Conservation (phyloP, 2,113 vertebrate species). For the Heterocephalus glaber region DNA sequence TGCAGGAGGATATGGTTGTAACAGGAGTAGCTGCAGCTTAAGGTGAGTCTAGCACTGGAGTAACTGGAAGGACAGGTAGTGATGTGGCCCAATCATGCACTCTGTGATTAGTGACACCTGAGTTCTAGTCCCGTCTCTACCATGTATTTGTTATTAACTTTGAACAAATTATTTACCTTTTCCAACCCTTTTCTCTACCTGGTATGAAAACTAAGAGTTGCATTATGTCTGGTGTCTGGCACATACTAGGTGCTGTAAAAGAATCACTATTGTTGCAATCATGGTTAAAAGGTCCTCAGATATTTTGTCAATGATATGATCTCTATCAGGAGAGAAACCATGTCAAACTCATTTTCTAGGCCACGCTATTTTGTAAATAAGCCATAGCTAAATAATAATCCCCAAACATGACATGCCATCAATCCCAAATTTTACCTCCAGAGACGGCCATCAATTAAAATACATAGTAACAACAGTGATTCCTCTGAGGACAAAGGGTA, state of each 20-base stretch:
- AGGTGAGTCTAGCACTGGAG: background rate
- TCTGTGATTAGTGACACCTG: background rate
- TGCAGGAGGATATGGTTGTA: background rate
- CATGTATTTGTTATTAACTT: background rate
- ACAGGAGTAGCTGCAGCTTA: background rate
- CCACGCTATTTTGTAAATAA: slow-evolving; percentile 15
- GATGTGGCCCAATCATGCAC: background rate
- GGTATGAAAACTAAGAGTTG: background rate
- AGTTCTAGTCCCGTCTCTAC: background rate
- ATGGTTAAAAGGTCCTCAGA: background rate
- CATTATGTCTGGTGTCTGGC: background rate
- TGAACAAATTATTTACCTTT: background rate
- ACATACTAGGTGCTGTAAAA: background rate
- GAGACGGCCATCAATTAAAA: background rate
- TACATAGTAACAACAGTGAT: background rate
- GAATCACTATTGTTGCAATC: background rate
- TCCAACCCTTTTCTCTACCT: background rate
- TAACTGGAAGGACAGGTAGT: background rate
- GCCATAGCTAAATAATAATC: background rate
- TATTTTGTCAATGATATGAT: slow-evolving; percentile 48
- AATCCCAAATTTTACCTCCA: background rate
- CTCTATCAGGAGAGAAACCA: slow-evolving; percentile 26
- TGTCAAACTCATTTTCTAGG: background rate
- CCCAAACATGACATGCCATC: background rate
- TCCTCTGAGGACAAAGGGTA: background rate